Evolutionary conservation across 1,140 invertebrate species (phyloP), one percentile per base, ranked within the genome.

Genomic region (Parapsyche elsis): DNA sequence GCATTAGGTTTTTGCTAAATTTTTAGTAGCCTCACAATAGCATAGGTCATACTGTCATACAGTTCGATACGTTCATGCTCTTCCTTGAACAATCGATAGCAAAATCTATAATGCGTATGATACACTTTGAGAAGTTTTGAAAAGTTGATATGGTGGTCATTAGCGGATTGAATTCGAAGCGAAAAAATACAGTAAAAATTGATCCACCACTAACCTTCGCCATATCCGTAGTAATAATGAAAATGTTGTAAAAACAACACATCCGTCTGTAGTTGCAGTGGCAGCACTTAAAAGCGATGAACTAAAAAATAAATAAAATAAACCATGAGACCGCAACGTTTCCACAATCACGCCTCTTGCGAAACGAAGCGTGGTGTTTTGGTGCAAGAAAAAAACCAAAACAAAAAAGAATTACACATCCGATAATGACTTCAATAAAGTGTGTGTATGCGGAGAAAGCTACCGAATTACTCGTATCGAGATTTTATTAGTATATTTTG

Each of bases 371-470:
- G 30, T 7, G 30, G 30, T 38, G 30, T 38, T 38, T 4, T 38
- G 7, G 7, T 4, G 7, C 30, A 38, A 38, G 7, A 38, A 38
- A 38, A 38, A 12, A 67, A 67, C 9, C 5, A 67, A 24, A 14
- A 23, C 24, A 9, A 26, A 67, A 67, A 67, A 67, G n/a, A 67
- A 53, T 46, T n/a, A 57, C 57, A 61, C 57, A 67, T 67, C 64
- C 23, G 64, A 67, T 67, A 67, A 67, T 67, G 64, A 26, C 24
- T 67, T 30, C 24, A 67, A 67, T 67, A 67, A 67, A 67, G 16
- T 12, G 14, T 57, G 57, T 67, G 24, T 67, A 23, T 26, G 64
- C 12, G 64, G 57, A 23, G 64, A 67, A 67, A 67, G 64, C 64
- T 67, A 67, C 64, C 64, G 64, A 67, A 67, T 67, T 67, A 67